Percentiles rank a stretch among this genome's conserved stretches.
phyloP scores from a whole-genome alignment of 2,113 vertebrate species.

The Machaerirhynchus nigripectus region DNA sequence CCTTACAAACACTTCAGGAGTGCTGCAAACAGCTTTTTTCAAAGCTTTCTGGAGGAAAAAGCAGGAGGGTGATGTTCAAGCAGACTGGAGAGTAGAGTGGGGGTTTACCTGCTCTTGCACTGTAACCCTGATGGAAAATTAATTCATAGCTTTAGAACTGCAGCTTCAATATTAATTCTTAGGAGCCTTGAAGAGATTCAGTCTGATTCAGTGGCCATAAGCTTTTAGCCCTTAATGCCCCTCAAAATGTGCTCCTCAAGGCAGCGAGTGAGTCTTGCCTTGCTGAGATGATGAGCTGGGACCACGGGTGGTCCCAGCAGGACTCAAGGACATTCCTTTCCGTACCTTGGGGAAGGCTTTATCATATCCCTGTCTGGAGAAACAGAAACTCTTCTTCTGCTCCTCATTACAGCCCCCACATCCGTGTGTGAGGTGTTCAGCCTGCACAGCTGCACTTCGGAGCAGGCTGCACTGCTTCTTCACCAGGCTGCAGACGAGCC shows the following conservation, averaged over 20 bases:
- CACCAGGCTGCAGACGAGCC: neutral
- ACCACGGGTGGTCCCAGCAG: neutral
- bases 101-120: neutral
- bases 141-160: neutral
- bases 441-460: neutral
- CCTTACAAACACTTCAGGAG: neutral
- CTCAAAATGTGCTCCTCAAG: neutral
- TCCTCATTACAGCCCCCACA: neutral
- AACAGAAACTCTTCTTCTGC: neutral
- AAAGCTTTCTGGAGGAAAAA: neutral
- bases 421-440: rapidly evolving
- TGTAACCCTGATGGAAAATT: neutral
- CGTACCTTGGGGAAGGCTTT: neutral
- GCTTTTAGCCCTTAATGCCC: neutral
- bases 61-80: neutral
- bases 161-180: neutral
- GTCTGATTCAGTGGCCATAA: neutral
- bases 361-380: neutral
- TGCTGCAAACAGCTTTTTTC: neutral
- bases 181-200: neutral
- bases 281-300: neutral
- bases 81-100: rapidly evolving
- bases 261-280: rapidly evolving
- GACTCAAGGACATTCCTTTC: neutral
- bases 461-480: neutral